Base-by-base conservation (phyloP, 92 coral and sea anemone species). In the Palythoa grandiflora region DNA sequence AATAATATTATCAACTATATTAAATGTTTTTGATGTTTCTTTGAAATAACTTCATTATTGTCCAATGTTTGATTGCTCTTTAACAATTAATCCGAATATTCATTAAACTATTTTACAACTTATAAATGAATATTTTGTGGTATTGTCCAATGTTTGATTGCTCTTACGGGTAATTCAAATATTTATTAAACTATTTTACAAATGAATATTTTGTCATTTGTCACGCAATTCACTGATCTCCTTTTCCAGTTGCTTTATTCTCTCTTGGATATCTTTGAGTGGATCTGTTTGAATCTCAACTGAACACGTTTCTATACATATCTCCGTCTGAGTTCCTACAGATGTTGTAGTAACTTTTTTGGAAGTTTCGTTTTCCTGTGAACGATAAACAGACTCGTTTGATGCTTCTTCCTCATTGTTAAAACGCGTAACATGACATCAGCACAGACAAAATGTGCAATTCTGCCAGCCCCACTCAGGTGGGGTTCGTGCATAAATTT, bases 161-260 rank as follows among this genome's bases (percentile, higher is more conserved):
- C 65, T 59, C 65, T 15, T 59, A 59, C 20, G 65, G 14, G 65
- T 59, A 59, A 59, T 59, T 59, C 14, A 59, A 59, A 59, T 59
- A 59, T 59, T 59, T 15, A 59, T 59, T 59, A 59, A 59, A 59
- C 50, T 44, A 44, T 59, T 59, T 59, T 59, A 59, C 21, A 59
- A 59, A 59, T 59, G 65, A 59, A 59, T 15, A 59, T 0, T 59
- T 59, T 59, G 65, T 59, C n/a, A 57, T 77, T 59, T 59, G 71
- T 54, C 38, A 35, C 66, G 35, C 17, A 80, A 71, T 54, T 28
- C 28, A 28, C 28, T 28, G 28, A 28, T 80, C 66, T 57, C 74
- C 52, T 7, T 80, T 59, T 80, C 50, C 72, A 80, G 66, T 40
- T 54, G 21, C 19, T 80, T 37, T 80, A 80, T 80, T 59, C 66